Evolutionary conservation across 2,113 vertebrate species (phyloP).

Genomic region (Brachypodius melanocephalos): DNA sequence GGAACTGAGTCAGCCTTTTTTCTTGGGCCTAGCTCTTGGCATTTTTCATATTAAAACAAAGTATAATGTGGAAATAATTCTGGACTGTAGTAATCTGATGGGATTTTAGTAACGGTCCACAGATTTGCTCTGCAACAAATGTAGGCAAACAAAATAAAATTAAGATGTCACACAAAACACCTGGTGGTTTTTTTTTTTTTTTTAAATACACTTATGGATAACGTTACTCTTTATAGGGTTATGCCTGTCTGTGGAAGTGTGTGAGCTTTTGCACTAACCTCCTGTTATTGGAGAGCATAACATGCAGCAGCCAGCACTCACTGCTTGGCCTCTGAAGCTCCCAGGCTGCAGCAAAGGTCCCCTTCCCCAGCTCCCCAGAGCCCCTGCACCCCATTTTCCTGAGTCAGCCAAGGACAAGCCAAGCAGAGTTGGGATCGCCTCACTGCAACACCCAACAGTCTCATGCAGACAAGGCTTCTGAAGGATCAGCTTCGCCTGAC

Average conservation of each 20-base stretch:
- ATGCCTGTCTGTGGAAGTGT: background rate
- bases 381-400: background rate
- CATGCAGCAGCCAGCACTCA: background rate
- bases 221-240: background rate
- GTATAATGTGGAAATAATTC: slow-evolving; percentile 52
- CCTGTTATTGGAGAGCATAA: background rate
- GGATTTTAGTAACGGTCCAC: slow-evolving; percentile 1
- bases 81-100: background rate
- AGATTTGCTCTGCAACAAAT: background rate
- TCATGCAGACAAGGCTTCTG: background rate
- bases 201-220: background rate
- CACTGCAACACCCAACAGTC: background rate
- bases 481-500: slow-evolving; percentile 31
- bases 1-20: slow-evolving; percentile 52
- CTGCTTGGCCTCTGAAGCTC: background rate
- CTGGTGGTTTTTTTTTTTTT: no score
- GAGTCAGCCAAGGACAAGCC: background rate
- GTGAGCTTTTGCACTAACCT: accelerated
- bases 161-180: background rate
- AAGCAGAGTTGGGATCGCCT: background rate
- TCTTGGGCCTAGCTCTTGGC: slow-evolving; percentile 43
- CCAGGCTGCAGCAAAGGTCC: background rate
- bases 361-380: background rate
- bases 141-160: slow-evolving; percentile 1
- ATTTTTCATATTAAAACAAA: slow-evolving; percentile 58